Conservation (phyloP, 2,888 invertebrate species). For the Branchellion lobata region DNA sequence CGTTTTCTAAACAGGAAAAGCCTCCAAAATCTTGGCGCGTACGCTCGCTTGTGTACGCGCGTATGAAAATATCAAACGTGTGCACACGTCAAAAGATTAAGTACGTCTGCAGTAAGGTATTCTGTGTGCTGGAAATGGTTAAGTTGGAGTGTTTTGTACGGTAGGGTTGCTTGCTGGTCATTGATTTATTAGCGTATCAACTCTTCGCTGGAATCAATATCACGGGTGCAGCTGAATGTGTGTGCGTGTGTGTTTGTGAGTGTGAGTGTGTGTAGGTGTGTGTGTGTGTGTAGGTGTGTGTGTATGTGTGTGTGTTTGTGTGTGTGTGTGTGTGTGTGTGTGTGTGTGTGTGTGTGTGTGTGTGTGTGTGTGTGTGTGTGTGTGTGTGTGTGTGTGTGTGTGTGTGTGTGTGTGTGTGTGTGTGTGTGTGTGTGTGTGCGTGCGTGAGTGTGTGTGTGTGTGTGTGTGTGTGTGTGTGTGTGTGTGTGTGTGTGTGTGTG, state of each 20-base stretch:
- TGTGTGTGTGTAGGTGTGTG: constrained; percentile 15
- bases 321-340: constrained; percentile 26
- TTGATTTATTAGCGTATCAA: no score
- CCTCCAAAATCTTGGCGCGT: no score
- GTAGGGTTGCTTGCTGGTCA: no score
- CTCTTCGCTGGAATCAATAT: background rate
- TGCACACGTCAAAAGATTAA: no score
- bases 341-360: background rate
- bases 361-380: constrained; percentile 28
- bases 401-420: constrained; percentile 20
- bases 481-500: constrained; percentile 23
- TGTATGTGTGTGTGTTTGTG: constrained; percentile 26
- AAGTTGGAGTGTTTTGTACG: no score
- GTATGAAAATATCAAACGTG: no score
- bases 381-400: constrained; percentile 1
- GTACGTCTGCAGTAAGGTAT: no score
- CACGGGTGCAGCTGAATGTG: background rate
- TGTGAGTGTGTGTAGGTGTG: constrained; percentile 21
- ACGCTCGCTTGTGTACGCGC: no score
- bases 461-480: constrained; percentile 4
- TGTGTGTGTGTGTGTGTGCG: background rate
- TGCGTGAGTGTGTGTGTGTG: constrained; percentile 23
- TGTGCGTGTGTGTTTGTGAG: background rate
- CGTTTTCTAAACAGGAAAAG: no score
- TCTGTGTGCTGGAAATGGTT: no score